Percentiles rank a stretch among this genome's conserved stretches.
These are phyloP conservation scores for Lonchura striata DNA, from an alignment of 2,113 vertebrate genomes.

Conservation along the genomic window DNA sequence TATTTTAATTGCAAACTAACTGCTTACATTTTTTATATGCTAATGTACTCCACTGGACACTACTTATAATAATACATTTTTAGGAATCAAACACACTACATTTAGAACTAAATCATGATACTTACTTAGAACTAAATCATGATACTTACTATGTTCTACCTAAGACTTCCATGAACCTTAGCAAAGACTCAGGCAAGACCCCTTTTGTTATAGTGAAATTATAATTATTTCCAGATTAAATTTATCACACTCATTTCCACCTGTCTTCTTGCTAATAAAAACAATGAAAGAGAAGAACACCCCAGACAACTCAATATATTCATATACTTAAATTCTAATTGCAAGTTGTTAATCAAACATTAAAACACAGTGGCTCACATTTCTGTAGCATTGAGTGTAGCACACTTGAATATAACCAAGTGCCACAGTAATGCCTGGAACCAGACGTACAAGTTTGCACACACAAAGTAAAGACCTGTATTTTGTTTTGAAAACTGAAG, in stretches of 20 bases:
- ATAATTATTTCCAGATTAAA: background rate
- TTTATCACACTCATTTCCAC: background rate
- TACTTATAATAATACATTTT: background rate
- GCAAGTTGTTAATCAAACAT: background rate
- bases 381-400: background rate
- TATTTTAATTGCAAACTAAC: slow-evolving; percentile 19
- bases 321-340: background rate
- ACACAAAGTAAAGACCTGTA: background rate
- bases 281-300: background rate
- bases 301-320: background rate
- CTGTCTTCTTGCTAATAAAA: background rate
- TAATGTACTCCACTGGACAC: background rate
- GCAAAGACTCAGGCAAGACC: background rate
- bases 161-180: background rate
- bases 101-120: background rate
- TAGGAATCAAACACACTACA: background rate
- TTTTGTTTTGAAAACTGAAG: background rate
- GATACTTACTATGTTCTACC: background rate
- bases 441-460: rapidly evolving
- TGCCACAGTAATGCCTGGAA: background rate
- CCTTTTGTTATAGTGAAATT: background rate
- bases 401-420: background rate
- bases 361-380: background rate
- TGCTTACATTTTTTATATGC: background rate
- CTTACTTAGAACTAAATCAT: background rate